These are phyloP conservation scores for Alexandromys fortis DNA, from an alignment of 2,113 vertebrate genomes.

Conservation along the genomic window DNA sequence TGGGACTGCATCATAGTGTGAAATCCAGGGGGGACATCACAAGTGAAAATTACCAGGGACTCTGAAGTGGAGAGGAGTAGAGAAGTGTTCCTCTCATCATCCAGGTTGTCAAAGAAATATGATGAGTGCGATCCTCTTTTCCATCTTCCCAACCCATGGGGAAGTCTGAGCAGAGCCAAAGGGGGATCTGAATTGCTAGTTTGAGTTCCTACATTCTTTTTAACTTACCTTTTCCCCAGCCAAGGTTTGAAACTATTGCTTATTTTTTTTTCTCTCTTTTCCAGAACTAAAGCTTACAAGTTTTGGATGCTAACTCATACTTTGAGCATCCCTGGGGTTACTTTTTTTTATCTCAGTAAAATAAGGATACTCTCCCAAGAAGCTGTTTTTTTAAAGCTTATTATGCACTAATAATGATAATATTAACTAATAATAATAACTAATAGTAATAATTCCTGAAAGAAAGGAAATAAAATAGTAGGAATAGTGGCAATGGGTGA, in stretches of 20 bases:
- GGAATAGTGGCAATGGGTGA: not conserved
- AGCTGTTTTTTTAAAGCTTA: not conserved
- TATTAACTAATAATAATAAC: too few relatives aligned
- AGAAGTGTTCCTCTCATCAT: not conserved
- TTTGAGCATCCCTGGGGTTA: not conserved
- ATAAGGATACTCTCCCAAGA: not conserved
- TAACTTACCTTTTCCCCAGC: not conserved
- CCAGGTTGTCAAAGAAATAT: not conserved
- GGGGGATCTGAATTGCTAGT: not conserved
- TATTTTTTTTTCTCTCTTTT: not conserved
- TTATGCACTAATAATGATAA: not conserved
- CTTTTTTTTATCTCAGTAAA: not conserved
- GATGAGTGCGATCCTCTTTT: not conserved
- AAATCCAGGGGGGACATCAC: too few relatives aligned
- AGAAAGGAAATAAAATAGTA: not conserved
- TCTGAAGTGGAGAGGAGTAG: not conserved
- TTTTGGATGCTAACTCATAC: not conserved
- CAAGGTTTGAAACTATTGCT: not conserved
- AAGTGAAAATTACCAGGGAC: not conserved
- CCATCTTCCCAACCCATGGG: not conserved
- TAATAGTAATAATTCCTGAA: not conserved
- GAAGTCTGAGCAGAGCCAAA: not conserved
- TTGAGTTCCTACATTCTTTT: not conserved
- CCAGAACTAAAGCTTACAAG: not conserved
- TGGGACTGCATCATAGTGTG: not conserved